Evolutionary conservation across 2,888 invertebrate genomes (phyloP).

Genomic region (Nezara viridula): DNA sequence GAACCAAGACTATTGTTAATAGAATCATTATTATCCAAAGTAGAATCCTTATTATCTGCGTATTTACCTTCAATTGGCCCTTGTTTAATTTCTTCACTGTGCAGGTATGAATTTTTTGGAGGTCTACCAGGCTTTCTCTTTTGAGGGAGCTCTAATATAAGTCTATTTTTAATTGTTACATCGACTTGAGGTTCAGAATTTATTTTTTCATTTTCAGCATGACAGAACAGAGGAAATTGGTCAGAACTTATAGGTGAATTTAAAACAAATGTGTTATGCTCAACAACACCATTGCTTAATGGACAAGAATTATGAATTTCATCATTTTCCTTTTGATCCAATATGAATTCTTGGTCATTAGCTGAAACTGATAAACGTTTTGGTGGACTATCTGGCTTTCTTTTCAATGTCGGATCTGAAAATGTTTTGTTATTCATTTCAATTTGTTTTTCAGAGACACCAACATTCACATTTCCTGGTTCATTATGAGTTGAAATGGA

Average conservation of each 20-base stretch:
- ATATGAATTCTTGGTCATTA: not conserved
- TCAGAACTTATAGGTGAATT: not conserved
- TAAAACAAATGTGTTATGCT: not conserved
- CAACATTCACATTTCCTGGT: not conserved
- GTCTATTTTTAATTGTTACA: not conserved
- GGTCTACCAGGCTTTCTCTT: conserved; percentile 38
- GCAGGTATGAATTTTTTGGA: not conserved
- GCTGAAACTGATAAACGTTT: not conserved
- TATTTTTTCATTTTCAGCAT: not conserved
- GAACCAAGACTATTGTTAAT: not conserved
- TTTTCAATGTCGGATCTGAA: not conserved
- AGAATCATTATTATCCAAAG: not conserved
- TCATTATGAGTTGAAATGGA: not conserved
- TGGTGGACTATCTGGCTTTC: conserved; percentile 1
- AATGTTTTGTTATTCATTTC: not conserved
- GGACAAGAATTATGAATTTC: not conserved
- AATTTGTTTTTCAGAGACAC: not conserved
- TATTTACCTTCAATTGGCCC: not conserved
- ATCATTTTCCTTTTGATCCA: not conserved
- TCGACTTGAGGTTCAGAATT: not conserved
- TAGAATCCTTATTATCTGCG: not conserved
- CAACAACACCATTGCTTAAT: not conserved
- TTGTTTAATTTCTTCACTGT: not conserved
- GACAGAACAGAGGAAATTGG: not conserved
- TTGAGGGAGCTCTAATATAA: not conserved